Evolutionary conservation across 2,888 invertebrate species (phyloP).

Genomic region (Biston stratarius): DNA sequence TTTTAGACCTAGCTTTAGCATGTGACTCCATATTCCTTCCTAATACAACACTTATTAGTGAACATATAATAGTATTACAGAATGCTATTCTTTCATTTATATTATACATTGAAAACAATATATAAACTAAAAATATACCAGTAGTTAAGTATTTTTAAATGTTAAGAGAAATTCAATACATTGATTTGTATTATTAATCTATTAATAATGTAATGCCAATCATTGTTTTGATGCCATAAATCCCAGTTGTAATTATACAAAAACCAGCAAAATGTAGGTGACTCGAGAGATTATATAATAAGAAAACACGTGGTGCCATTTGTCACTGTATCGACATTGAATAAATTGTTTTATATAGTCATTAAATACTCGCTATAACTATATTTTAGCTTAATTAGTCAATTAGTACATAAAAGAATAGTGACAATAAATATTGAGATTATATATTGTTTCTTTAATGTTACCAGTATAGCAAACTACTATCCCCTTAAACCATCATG

Average conservation of each 20-base stretch:
- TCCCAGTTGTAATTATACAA: not conserved
- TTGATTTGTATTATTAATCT: too few species aligned
- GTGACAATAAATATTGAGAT: conserved; percentile 43
- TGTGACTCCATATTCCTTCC: not conserved
- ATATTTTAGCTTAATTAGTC: conserved; percentile 33
- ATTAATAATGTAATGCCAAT: too few species aligned
- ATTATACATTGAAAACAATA: not conserved
- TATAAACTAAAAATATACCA: not conserved
- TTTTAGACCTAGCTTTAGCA: not conserved
- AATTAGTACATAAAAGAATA: conserved; percentile 38
- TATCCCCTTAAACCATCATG: not conserved
- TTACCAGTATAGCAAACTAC: not conserved
- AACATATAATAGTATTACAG: not conserved
- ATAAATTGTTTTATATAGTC: conserved; percentile 33
- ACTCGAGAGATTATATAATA: conserved; percentile 12
- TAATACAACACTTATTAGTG: not conserved
- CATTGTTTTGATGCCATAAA: too few species aligned
- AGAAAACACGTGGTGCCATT: conserved; percentile 52
- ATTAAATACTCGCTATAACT: conserved; percentile 46
- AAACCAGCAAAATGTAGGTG: conserved; percentile 3
- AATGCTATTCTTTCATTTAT: not conserved
- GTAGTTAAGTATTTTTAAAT: too few species aligned
- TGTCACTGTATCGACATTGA: conserved; percentile 45
- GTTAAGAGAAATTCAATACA: too few species aligned
- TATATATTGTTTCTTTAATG: conserved; percentile 33